These are phyloP conservation scores for Vidua macroura DNA, from an alignment of 2,113 vertebrate genomes.

Conservation along the genomic window DNA sequence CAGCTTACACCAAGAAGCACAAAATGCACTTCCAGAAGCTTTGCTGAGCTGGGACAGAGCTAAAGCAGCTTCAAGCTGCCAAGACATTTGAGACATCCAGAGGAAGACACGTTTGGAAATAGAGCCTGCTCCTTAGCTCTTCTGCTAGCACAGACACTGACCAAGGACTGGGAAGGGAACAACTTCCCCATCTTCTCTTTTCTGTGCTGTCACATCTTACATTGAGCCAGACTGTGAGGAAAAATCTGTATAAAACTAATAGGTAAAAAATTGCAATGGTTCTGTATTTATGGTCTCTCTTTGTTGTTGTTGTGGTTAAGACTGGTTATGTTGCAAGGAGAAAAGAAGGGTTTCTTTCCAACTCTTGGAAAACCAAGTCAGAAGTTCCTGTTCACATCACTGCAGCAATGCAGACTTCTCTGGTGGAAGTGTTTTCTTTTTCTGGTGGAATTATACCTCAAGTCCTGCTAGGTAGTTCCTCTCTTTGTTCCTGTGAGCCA, in stretches of 20 bases:
- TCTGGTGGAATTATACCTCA: slow-evolving; percentile 55
- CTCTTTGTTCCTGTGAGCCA: slow-evolving; percentile 74
- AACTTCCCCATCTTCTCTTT: not conserved
- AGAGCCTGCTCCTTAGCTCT: slow-evolving; percentile 6
- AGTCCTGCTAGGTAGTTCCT: slow-evolving; percentile 59
- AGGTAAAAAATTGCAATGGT: not conserved
- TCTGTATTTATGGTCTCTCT: not conserved
- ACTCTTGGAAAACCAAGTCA: slow-evolving; percentile 21
- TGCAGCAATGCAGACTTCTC: slow-evolving; percentile 46
- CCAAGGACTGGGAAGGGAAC: slow-evolving; percentile 24
- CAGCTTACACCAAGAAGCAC: slow-evolving; percentile 66
- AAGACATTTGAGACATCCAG: slow-evolving; percentile 50
- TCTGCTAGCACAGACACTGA: slow-evolving; percentile 44
- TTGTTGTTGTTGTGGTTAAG: not conserved
- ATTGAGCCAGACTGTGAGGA: not conserved
- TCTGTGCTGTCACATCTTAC: not conserved
- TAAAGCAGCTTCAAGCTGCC: slow-evolving; percentile 57
- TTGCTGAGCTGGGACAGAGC: slow-evolving; percentile 51
- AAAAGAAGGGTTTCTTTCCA: slow-evolving; percentile 46
- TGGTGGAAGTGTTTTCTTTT: not conserved
- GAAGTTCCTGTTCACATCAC: slow-evolving; percentile 49
- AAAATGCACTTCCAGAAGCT: slow-evolving; percentile 67
- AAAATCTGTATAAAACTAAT: not conserved
- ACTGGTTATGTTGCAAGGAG: slow-evolving; percentile 12
- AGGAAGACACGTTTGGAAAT: slow-evolving; percentile 57